Base-by-base conservation (phyloP, 64 coral and sea anemone genomes). In the Stichodactyla helianthus region DNA sequence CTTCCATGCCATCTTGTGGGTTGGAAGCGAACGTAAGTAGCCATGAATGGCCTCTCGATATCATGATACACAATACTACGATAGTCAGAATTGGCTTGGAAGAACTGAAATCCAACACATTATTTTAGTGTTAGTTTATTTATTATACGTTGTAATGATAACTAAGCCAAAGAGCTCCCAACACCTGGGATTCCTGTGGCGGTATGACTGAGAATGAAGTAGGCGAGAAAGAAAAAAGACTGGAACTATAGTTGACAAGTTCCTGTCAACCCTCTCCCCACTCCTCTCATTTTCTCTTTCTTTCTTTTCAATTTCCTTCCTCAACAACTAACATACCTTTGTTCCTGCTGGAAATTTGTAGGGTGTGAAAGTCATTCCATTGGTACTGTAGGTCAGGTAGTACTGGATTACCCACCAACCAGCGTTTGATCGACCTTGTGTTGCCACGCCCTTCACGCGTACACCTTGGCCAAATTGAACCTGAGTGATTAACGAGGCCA, bases 361-460 rank as follows among this genome's bases (percentile, higher is more conserved):
- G 16, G 59, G 71, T 55, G 27, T 25, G 59, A 97, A 97, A 27
- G 68, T 83, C 31, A 85, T 83, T 27, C 88, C 91, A 55, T 87
- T 89, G 4, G 82, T 78, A 71, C 90, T 86, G 81, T 54, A 84
- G 15, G 83, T 79, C 52, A 97, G 10, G 44, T 71, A 89, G 85
- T 97, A 97, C 9, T 23, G 82, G 17, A 52, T 97, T 10, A 97
- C 91, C 94, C 94, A 97, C 59, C 93, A 90, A 15, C 78, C 26
- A 15, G 91, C 88, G 71, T 97, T 87, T 23, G 88, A 87, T 59
- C 94, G 67, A n/a, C 94, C 94, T 85, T 97, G 94, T 63, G 94
- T 85, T 17, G 91, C 88, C 20, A 97, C 68, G 77, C 91, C 94
- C 54, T 88, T 90, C 0, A 93, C 84, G 10, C 87, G 91, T 10